Base-by-base conservation (phyloP, 1,140 invertebrate genomes). In the Drosophila micromelanica region DNA sequence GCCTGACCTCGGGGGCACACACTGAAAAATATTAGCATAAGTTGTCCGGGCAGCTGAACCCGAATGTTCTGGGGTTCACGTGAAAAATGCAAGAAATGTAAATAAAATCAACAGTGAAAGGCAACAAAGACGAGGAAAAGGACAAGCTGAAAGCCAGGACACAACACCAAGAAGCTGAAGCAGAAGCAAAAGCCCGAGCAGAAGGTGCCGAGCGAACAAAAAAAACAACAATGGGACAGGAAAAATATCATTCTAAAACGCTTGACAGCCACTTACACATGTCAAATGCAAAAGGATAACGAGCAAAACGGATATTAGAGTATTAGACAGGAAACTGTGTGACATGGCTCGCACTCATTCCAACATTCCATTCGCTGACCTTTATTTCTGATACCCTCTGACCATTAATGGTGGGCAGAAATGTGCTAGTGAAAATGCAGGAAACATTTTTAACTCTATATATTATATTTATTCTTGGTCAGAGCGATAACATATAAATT, bases 261-360 rank as follows among this genome's bases (percentile, higher is more conserved):
- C 73, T 87, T 84, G 84, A 87, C 84, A 87, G 79, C 69, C 84
- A 87, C 84, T 87, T 87, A 89, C 84, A 87, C 84, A 87, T 87
- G 84, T 87, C 84, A 87, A 87, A 87, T 71, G 84, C 79, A 80
- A 77, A 77, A 73, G 76, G 76, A 78, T 78, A 78, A 78, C 84
- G 84, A 87, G 84, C 78, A 77, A 77, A 87, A 87, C 84, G 84
- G 84, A 87, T 87, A 87, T 87, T 89, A 87, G 82, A 82, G 84
- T 64, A 87, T 87, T 89, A 89, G 76, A 82, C 84, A 89, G 84
- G 84, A 87, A 70, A 79, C 75, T 79, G 76, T 60, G 48, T 68
- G 82, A 82, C 78, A 84, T 71, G 71, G 63, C 45, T 60, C 46
- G 15, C 71, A 54, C 42, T 42, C 46, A 32, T 43, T 45, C 56